phyloP scores from a whole-genome alignment of 1,140 invertebrate genomes.

The Phocides pigmalion region DNA sequence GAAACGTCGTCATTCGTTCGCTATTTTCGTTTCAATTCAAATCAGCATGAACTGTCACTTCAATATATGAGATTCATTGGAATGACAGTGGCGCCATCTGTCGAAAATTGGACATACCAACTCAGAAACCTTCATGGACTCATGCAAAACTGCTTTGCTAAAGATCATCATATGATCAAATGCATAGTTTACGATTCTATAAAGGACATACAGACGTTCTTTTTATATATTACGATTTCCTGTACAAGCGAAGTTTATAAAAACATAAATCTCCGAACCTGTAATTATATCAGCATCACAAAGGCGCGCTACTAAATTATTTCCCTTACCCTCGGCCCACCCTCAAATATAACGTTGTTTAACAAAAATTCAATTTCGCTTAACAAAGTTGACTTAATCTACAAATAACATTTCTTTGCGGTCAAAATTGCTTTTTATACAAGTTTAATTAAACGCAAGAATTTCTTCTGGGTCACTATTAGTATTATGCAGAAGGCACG shows the following conservation, averaged over 20 bases:
- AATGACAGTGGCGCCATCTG: too few relatives aligned
- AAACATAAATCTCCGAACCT: slow-evolving; percentile 14
- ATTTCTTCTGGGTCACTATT: background rate
- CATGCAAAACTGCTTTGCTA: too few relatives aligned
- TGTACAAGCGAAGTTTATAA: slow-evolving; percentile 1
- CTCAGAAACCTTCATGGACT: too few relatives aligned
- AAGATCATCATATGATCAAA: too few relatives aligned
- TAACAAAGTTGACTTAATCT: slow-evolving; percentile 14
- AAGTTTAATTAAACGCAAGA: slow-evolving; percentile 2
- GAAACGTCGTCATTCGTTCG: too few relatives aligned
- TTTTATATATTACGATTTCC: too few relatives aligned
- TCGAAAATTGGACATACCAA: too few relatives aligned
- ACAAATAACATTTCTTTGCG: slow-evolving; percentile 9
- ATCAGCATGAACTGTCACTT: too few relatives aligned
- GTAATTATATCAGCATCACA: slow-evolving; percentile 24
- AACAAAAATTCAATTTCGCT: slow-evolving; percentile 23
- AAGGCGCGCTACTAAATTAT: slow-evolving; percentile 19
- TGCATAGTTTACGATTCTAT: too few relatives aligned
- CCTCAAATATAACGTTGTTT: slow-evolving; percentile 9
- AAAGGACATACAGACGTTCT: too few relatives aligned
- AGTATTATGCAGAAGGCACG: background rate
- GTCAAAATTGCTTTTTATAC: slow-evolving; percentile 8
- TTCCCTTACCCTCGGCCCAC: slow-evolving; percentile 8
- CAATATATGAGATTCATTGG: too few relatives aligned
- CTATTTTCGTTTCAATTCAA: too few relatives aligned